Conservation (phyloP, 2,888 invertebrate species). For the Argyresthia goedartella region DNA sequence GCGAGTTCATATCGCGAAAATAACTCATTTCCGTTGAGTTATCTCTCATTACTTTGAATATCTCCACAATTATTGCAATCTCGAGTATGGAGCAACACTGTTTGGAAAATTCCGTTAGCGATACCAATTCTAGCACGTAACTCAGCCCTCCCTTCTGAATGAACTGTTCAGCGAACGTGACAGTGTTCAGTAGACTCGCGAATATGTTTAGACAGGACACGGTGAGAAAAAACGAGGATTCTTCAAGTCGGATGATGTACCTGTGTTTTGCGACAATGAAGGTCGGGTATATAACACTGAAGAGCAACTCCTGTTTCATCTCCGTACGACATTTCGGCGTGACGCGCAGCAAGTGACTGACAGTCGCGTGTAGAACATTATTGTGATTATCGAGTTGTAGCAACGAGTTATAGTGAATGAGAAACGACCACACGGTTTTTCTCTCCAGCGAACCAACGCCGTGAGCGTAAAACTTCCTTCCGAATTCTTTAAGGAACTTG, state of each 20-base stretch:
- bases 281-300: slow-evolving; percentile 72
- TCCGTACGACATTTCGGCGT: slow-evolving; percentile 65
- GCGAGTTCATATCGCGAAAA: slow-evolving; percentile 41
- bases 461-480: slow-evolving; percentile 36
- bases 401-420: slow-evolving; percentile 70
- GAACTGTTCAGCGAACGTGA: slow-evolving; percentile 71
- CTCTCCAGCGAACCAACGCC: slow-evolving; percentile 37
- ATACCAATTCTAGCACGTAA: slow-evolving; percentile 66
- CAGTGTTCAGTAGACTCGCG: slow-evolving; percentile 66
- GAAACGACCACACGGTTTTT: slow-evolving; percentile 65
- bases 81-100: slow-evolving; percentile 73
- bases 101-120: slow-evolving; percentile 66
- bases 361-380: slow-evolving; percentile 65
- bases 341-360: slow-evolving; percentile 70
- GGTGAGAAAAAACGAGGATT: slow-evolving; percentile 68
- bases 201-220: slow-evolving; percentile 73
- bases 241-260: slow-evolving; percentile 53
- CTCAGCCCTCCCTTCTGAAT: slow-evolving; percentile 68
- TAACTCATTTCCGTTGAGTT: slow-evolving; percentile 32
- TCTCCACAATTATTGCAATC: slow-evolving; percentile 71
- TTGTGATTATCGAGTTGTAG: slow-evolving; percentile 66
- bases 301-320: slow-evolving; percentile 70
- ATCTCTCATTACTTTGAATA: slow-evolving; percentile 56
- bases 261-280: slow-evolving; percentile 67
- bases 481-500: slow-evolving; percentile 21